These are phyloP conservation scores for Polymixis lichenea DNA, from an alignment of 2,888 invertebrate genomes.

Conservation along the genomic window DNA sequence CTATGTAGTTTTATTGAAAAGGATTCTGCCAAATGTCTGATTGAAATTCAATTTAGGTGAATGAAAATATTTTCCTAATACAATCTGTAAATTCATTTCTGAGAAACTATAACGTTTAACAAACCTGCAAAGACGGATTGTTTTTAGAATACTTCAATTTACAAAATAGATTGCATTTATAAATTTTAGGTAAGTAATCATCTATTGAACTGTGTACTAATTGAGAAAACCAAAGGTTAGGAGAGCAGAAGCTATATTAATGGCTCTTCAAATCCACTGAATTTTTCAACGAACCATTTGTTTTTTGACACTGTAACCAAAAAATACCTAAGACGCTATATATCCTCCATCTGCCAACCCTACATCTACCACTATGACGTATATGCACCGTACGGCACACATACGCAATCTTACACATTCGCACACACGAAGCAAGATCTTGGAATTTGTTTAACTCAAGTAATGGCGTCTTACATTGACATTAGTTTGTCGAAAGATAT, in stretches of 20 bases:
- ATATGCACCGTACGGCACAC: conserved; percentile 71
- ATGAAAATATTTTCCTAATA: not conserved
- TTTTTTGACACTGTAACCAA: not conserved
- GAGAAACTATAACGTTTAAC: not conserved
- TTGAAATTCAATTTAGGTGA: no score
- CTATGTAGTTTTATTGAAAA: no score
- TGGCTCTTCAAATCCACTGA: not conserved
- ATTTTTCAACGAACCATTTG: not conserved
- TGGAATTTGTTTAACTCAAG: conserved; percentile 88
- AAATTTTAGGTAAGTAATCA: not conserved
- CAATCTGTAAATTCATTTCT: not conserved
- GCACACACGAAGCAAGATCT: conserved; percentile 77
- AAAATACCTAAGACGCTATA: not conserved
- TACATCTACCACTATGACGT: conserved; percentile 69
- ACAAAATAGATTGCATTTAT: not conserved
- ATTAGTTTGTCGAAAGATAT: conserved; percentile 90
- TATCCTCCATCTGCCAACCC: conserved; percentile 50
- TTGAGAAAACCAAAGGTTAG: not conserved
- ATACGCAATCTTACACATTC: conserved; percentile 65
- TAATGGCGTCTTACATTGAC: conserved; percentile 90
- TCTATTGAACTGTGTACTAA: no score
- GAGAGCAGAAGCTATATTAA: not conserved
- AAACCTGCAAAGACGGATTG: no score
- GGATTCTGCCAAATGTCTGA: no score
- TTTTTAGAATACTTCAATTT: not conserved